Conservation (phyloP, 2,113 vertebrate genomes). For the Meles meles region DNA sequence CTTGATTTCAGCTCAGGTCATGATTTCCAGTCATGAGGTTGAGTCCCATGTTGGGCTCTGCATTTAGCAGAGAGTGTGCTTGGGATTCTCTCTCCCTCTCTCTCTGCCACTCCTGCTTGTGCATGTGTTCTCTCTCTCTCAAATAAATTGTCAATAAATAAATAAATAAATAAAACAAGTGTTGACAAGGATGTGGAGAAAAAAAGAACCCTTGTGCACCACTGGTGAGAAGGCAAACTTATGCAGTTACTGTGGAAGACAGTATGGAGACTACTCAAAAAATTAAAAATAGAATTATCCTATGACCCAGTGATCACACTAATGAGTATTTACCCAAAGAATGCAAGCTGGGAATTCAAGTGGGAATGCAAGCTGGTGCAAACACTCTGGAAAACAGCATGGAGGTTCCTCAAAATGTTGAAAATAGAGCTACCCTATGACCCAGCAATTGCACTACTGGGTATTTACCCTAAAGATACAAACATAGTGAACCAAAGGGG, state of each 20-base stretch:
- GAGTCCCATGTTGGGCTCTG: background rate
- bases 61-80: background rate
- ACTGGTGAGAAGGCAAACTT: background rate
- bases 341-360: too few relatives aligned
- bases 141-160: background rate
- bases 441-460: too few relatives aligned
- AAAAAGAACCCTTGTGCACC: background rate
- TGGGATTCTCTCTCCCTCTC: background rate
- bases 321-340: background rate
- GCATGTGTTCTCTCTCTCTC: background rate
- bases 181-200: background rate
- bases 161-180: background rate
- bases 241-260: background rate
- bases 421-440: too few relatives aligned
- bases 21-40: background rate
- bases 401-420: too few relatives aligned
- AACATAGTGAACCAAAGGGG: too few relatives aligned
- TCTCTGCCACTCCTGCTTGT: background rate
- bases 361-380: too few relatives aligned
- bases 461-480: too few relatives aligned
- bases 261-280: background rate
- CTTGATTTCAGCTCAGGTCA: background rate
- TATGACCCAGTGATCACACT: background rate
- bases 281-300: background rate
- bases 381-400: too few relatives aligned